Conservation (phyloP, 2,797 vertebrate species). For the Sylvia borin region DNA sequence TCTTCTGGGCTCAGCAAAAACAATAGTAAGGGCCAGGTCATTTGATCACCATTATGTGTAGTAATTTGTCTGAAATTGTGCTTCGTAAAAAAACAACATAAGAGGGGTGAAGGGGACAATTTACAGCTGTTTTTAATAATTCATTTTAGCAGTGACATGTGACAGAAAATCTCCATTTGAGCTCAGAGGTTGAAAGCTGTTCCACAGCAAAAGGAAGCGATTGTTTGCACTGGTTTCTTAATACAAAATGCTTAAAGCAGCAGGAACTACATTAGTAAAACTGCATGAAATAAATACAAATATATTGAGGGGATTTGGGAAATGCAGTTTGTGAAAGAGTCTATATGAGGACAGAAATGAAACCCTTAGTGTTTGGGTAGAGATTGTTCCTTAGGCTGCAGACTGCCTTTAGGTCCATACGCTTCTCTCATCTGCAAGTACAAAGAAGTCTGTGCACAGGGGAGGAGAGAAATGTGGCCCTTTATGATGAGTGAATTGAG, state of each 20-base stretch:
- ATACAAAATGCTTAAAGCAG: background rate
- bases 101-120: background rate
- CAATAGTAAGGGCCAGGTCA: background rate
- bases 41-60: background rate
- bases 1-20: background rate
- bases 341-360: background rate
- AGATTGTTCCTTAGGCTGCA: background rate
- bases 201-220: background rate
- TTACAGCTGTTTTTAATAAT: constrained; percentile 1
- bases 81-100: background rate
- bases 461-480: background rate
- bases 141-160: background rate
- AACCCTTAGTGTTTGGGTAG: background rate
- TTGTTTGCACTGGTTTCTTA: background rate
- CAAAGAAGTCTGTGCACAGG: background rate
- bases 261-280: background rate
- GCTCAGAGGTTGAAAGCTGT: background rate
- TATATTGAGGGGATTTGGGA: background rate
- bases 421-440: background rate
- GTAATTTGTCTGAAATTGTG: constrained; percentile 15
- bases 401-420: background rate
- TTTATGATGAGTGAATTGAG: background rate
- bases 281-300: background rate
- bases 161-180: background rate
- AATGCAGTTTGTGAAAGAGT: background rate